phyloP scores from a whole-genome alignment of 2,797 vertebrate species.

The Poeciliopsis infans region DNA sequence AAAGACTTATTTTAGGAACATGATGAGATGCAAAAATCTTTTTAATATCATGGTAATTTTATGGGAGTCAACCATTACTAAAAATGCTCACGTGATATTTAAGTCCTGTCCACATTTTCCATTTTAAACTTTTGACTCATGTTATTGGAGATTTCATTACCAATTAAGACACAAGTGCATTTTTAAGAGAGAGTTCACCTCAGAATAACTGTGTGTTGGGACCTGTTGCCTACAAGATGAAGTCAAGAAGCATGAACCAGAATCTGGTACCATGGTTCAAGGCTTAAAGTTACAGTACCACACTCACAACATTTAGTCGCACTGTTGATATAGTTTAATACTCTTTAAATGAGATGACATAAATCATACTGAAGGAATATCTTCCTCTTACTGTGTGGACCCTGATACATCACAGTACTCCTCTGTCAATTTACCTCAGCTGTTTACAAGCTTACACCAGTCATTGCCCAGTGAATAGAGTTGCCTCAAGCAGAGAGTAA shows the following conservation, averaged over 20 bases:
- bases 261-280: not conserved
- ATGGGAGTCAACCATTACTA: constrained; percentile 20
- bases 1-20: too few species aligned
- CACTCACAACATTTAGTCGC: not conserved
- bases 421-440: not conserved
- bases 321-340: not conserved
- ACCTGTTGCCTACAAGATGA: constrained; percentile 46
- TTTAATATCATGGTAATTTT: constrained; percentile 14
- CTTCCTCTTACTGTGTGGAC: not conserved
- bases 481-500: not conserved
- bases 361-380: not conserved
- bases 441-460: not conserved
- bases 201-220: constrained; percentile 24
- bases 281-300: not conserved
- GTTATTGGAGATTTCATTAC: constrained; percentile 21
- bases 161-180: constrained; percentile 28
- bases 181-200: constrained; percentile 38
- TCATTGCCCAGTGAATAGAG: not conserved
- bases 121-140: constrained; percentile 37
- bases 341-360: not conserved
- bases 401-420: not conserved
- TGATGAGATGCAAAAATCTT: not conserved
- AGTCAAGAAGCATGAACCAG: not conserved
- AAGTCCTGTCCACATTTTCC: constrained; percentile 28
- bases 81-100: constrained; percentile 8